Base-by-base conservation (phyloP, 2,113 vertebrate species). In the Dicrurus megarhynchus region DNA sequence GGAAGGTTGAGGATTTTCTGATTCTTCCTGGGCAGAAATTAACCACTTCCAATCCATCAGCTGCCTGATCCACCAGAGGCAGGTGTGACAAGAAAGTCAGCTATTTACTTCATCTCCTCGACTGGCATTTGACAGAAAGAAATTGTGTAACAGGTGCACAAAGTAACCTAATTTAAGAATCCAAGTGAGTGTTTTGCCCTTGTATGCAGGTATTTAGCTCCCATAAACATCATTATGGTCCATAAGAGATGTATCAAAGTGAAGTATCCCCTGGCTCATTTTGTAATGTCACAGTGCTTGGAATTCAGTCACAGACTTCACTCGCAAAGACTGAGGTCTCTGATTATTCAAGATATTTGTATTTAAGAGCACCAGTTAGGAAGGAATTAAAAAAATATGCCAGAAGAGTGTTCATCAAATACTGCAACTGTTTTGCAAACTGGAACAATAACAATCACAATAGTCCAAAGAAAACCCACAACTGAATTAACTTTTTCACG, bases 201-300 rank as follows among this genome's bases (percentile, higher is more conserved):
- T 59, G 9, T 32, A 14, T 22, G 18, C 23, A 47, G 27, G 42
- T 37, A 52, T 84, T 86, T 81, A 65, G 55, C 9, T 52, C 32
- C 57, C 63, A 77, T 77, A 77, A 89, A 76, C 0, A 0, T 57
- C 63, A 46, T 3, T 3, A 7, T 14, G 16, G 63, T 49, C 22
- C 22, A 10, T 22, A 59, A 35, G 30, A 76, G 11, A 7, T 4
- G 1, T 44, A 53, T 37, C 24, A 27, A 88, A 52, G 11, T 44
- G 41, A 86, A 88, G 33, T 20, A 81, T 9, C 4, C 24, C 12
- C 2, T 0, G 0, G 26, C 3, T 77, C 39, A 2, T 59, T 91
- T 69, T 3, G 1, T 14, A 74, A 15, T 41, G 24, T 49, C 47
- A 26, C 68, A n/a, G 30, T 9, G 8, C 20, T 53, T 4, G 2